Base-by-base conservation (phyloP, 2,888 invertebrate genomes). In the Shargacucullia verbasci region DNA sequence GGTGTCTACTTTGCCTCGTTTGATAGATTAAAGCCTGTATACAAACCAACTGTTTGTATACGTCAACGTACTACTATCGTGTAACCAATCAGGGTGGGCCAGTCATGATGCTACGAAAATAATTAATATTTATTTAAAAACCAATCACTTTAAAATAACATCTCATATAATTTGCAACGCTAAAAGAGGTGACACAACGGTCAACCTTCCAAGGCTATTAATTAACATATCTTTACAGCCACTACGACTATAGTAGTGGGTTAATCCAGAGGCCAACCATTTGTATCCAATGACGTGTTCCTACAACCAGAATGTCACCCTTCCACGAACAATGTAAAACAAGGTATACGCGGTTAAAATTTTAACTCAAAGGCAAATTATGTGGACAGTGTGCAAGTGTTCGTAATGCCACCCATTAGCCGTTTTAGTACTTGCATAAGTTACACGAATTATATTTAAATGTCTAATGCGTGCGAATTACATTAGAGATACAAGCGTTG, bases 381-480 rank as follows among this genome's bases (percentile, higher is more conserved):
- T 68, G 68, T 69, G 63, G 44, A 70, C 66, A 60, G 59, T 73
- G 75, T 70, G 73, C 65, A 67, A 73, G 77, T 70, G 73, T 72
- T 78, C 81, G 65, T 81, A 81, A 85, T 81, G 75, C 74, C 78
- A 81, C 82, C 82, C 80, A 86, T 84, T 83, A 83, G 79, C 75
- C 66, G 71, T 79, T 76, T 73, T 72, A 83, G 80, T 77, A 85
- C 84, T 87, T 86, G 83, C 85, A 87, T 86, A 86, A 88, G 89
- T 90, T 90, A 83, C 84, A 76, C 85, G 92, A 91, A 92, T 79
- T 76, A 84, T 85, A 88, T 88, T 89, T 91, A 87, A 89, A 91
- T 87, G 80, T 85, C 79, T 86, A 86, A 91, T 90, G 84, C 80
- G 81, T 80, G 74, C 79, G 70, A 87, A 85, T 87, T 82, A 84